Percentiles rank a stretch among this genome's conserved stretches.
Conservation (phyloP, 2,888 invertebrate species). For the Mythimna loreyi region DNA sequence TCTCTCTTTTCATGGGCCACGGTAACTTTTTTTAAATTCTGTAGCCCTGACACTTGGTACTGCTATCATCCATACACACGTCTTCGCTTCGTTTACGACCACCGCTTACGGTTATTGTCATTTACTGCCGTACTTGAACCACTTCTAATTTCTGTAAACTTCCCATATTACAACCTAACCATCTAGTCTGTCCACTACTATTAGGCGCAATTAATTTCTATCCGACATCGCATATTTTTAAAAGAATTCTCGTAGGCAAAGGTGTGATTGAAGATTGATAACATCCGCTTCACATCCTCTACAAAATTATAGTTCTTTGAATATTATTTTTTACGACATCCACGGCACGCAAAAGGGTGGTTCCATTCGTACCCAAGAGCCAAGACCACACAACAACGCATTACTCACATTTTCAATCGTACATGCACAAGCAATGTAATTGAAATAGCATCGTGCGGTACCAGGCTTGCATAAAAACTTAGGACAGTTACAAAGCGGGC, state of each 20-base stretch:
- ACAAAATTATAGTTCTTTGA: conserved; percentile 18
- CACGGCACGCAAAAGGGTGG: conserved; percentile 28
- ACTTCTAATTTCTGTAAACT: background rate
- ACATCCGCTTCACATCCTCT: conserved; percentile 12
- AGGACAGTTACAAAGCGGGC: conserved; percentile 67
- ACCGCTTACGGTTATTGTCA: too few species aligned
- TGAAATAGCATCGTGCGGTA: conserved; percentile 48
- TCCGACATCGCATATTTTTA: background rate
- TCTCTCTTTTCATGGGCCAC: too few species aligned
- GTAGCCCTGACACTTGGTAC: too few species aligned
- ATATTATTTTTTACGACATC: conserved; percentile 20
- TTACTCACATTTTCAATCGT: conserved; percentile 42
- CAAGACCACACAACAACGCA: conserved; percentile 46
- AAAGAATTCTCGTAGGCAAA: conserved; percentile 1
- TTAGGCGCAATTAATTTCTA: background rate
- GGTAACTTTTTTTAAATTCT: too few species aligned
- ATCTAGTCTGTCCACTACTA: background rate
- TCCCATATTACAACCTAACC: background rate
- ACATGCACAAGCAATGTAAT: conserved; percentile 42
- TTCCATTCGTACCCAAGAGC: conserved; percentile 19
- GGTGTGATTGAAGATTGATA: conserved; percentile 16
- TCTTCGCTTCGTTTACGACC: too few species aligned
- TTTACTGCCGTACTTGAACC: background rate
- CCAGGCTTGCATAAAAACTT: conserved; percentile 66
- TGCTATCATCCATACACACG: too few species aligned